A percentile compares a stretch with the other conserved stretches of the same genome.
phyloP scores from a whole-genome alignment of 2,113 vertebrate genomes.

The Apeltes quadracus region DNA sequence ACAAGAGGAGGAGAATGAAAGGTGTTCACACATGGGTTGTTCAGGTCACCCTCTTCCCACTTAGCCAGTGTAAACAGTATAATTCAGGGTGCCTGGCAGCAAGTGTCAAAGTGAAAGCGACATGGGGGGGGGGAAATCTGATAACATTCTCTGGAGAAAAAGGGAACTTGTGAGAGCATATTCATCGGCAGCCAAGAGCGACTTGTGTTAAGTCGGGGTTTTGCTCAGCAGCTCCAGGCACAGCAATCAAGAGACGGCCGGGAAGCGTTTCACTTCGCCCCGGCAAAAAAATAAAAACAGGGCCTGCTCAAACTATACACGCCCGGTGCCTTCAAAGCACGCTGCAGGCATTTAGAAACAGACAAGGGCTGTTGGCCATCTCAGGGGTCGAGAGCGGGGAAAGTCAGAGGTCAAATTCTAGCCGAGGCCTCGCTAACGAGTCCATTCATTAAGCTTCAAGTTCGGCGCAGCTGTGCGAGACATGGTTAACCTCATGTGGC shows the following conservation, averaged over 20 bases:
- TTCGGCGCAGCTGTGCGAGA: slow-evolving; percentile 26
- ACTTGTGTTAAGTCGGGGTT: slow-evolving; percentile 51
- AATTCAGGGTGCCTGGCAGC: slow-evolving; percentile 56
- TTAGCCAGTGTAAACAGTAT: slow-evolving; percentile 63
- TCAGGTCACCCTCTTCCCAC: slow-evolving; percentile 40
- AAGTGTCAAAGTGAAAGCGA: slow-evolving; percentile 58
- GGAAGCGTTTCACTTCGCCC: slow-evolving; percentile 64
- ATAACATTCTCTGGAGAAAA: slow-evolving; percentile 67
- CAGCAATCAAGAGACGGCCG: slow-evolving; percentile 49
- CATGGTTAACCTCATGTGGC: slow-evolving; percentile 34
- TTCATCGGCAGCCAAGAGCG: slow-evolving; percentile 43
- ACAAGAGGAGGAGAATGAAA: slow-evolving; percentile 47
- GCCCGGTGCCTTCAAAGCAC: slow-evolving; percentile 40
- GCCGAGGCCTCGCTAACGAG: slow-evolving; percentile 50
- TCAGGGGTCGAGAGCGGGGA: slow-evolving; percentile 41
- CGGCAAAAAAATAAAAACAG: slow-evolving; percentile 48
- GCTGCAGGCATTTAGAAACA: slow-evolving; percentile 34
- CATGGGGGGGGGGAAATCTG: slow-evolving; percentile 57
- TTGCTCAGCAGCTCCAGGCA: slow-evolving; percentile 40
- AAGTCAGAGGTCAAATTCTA: slow-evolving; percentile 50
- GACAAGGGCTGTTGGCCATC: slow-evolving; percentile 32
- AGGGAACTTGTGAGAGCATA: slow-evolving; percentile 46
- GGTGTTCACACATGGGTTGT: slow-evolving; percentile 49
- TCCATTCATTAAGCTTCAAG: slow-evolving; percentile 51
- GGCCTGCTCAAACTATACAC: slow-evolving; percentile 5